Evolutionary conservation across 2,113 vertebrate genomes (phyloP).

Genomic region (Engraulis encrasicolus): DNA sequence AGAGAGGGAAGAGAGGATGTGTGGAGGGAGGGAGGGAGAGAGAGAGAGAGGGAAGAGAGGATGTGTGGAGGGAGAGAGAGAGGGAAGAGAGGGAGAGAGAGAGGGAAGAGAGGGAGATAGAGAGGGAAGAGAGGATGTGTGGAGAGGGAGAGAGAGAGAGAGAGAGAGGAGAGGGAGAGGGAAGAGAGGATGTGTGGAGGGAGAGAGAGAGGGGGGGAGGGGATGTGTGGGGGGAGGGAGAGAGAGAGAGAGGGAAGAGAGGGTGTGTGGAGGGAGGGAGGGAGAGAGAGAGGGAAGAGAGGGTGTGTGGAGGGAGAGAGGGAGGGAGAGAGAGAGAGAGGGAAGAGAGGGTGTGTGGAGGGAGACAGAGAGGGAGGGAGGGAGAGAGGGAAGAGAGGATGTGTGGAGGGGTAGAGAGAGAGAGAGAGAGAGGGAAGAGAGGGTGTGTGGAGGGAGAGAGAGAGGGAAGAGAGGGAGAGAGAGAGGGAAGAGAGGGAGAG

Average conservation of each 20-base stretch:
- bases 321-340: background rate
- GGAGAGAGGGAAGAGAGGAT: background rate
- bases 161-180: too few species aligned
- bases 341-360: too few species aligned
- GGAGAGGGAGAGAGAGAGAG: too few species aligned
- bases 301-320: background rate
- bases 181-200: too few species aligned
- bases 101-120: too few species aligned
- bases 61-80: background rate
- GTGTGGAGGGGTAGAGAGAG: too few species aligned
- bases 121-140: too few species aligned
- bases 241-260: conserved; percentile 8
- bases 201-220: background rate
- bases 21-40: too few species aligned
- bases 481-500: background rate
- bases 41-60: conserved; percentile 8
- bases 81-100: too few species aligned
- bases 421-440: conserved; percentile 43
- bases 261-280: background rate
- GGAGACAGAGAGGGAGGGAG: background rate
- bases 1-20: conserved; percentile 11
- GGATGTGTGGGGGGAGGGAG: background rate
- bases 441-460: conserved; percentile 68
- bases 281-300: too few species aligned
- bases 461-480: conserved; percentile 60